These are phyloP conservation scores for Rhynchotus rufescens DNA, from an alignment of 2,797 vertebrate species.

Conservation along the genomic window DNA sequence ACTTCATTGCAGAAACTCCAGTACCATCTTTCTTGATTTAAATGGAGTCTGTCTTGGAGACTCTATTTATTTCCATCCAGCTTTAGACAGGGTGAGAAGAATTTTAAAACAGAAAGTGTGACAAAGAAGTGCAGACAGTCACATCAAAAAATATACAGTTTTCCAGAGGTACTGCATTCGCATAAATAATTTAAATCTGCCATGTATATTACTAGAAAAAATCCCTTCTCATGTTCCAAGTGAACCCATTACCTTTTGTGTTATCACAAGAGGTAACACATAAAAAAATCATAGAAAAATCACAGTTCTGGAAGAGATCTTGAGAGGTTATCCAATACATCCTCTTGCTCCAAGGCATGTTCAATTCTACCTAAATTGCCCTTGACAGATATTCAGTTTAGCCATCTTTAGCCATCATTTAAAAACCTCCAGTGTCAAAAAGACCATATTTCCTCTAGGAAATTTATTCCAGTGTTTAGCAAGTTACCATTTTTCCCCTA, in stretches of 20 bases:
- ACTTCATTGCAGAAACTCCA: neutral
- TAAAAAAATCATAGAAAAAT: neutral
- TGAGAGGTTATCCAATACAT: neutral
- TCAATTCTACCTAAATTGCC: neutral
- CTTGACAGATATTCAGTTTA: neutral
- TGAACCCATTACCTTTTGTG: neutral
- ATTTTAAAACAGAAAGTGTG: neutral
- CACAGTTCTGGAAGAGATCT: neutral
- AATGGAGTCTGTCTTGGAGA: neutral
- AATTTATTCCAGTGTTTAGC: neutral
- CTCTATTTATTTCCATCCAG: neutral
- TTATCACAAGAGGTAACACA: neutral
- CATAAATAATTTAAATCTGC: neutral
- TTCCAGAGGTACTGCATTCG: neutral
- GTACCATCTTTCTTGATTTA: neutral
- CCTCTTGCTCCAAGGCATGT: neutral
- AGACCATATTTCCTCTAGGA: neutral
- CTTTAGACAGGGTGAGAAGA: neutral
- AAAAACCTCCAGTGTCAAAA: neutral
- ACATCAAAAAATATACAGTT: neutral
- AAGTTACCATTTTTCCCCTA: neutral
- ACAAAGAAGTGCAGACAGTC: neutral
- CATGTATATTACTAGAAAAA: neutral
- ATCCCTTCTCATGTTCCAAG: neutral
- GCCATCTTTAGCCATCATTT: neutral